Evolutionary conservation across 2,888 invertebrate species (phyloP).

Genomic region (Hyppa rectilinea): DNA sequence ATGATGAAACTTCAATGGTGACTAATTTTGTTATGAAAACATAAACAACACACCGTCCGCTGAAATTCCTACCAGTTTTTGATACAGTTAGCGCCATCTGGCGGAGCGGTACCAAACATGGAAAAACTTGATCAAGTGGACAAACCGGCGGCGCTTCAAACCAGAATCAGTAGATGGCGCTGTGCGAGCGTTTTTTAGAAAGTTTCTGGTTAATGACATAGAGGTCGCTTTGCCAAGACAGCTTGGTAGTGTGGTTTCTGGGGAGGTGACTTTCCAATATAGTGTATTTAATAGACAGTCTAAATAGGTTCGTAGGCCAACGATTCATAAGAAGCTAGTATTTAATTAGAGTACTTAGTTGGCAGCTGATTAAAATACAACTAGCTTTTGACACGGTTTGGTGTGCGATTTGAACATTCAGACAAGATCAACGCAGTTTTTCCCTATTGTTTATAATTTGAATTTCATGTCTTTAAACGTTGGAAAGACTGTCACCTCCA

Average conservation of each 20-base stretch:
- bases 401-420: neutral
- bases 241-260: neutral
- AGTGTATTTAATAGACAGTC: neutral
- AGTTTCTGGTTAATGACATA: conserved; percentile 24
- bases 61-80: neutral
- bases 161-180: conserved; percentile 52
- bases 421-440: neutral
- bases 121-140: neutral
- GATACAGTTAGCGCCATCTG: conserved; percentile 53
- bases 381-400: conserved; percentile 18
- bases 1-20: conserved; percentile 48
- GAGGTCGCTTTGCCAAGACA: conserved; percentile 34
- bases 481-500: neutral
- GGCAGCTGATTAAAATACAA: neutral
- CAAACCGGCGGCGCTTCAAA: neutral
- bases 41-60: neutral
- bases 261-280: neutral
- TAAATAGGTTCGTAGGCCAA: neutral
- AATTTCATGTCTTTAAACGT: neutral
- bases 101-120: neutral
- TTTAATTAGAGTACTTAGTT: neutral
- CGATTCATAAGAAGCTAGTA: too few relatives aligned
- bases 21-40: conserved; percentile 44
- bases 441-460: neutral
- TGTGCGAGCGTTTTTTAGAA: neutral